Conservation (phyloP, 1,140 invertebrate species). For the Temnothorax nylanderi region DNA sequence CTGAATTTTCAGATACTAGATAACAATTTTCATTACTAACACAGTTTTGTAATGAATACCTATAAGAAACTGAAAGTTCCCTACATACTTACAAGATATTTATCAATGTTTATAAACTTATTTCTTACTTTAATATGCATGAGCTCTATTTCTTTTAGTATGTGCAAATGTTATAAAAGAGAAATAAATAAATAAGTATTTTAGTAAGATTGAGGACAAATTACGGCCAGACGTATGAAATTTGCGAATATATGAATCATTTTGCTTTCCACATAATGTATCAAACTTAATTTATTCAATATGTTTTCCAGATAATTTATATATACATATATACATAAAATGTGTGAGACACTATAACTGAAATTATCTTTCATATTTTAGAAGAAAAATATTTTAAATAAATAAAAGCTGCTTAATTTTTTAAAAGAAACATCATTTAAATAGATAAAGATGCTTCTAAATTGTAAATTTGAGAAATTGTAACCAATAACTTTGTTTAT, state of each 20-base stretch:
- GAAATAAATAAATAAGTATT: neutral
- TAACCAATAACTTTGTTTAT: too few species aligned
- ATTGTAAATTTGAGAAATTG: neutral
- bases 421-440: neutral
- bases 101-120: slow-evolving; percentile 14
- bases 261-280: slow-evolving; percentile 71
- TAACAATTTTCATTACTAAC: slow-evolving; percentile 54
- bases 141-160: slow-evolving; percentile 41
- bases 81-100: neutral
- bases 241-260: slow-evolving; percentile 13
- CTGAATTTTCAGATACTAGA: slow-evolving; percentile 39
- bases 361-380: neutral
- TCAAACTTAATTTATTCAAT: neutral
- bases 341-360: neutral
- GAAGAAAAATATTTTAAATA: neutral
- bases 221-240: neutral
- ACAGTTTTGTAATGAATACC: slow-evolving; percentile 36
- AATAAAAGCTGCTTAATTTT: neutral
- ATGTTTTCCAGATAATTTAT: neutral
- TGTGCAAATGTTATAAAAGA: neutral
- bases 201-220: neutral
- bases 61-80: neutral
- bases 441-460: neutral
- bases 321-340: too few species aligned
- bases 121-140: slow-evolving; percentile 23